Conservation (phyloP, 2,888 invertebrate species). For the Labia minor region DNA sequence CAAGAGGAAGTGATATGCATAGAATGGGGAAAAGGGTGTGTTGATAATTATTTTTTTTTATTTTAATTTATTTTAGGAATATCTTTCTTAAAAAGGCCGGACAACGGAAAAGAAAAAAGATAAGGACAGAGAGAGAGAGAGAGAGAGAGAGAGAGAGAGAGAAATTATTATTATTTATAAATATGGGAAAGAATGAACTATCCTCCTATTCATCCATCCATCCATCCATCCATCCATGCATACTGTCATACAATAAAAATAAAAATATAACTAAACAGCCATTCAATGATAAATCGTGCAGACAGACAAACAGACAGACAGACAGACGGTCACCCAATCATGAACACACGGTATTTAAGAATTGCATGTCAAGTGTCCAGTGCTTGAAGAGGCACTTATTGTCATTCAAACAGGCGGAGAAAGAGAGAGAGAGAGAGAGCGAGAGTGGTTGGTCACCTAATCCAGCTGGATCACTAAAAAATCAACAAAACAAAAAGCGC, state of each 20-base stretch:
- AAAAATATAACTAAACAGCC: no score
- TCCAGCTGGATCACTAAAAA: background rate
- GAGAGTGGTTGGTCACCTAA: background rate
- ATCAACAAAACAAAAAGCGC: background rate
- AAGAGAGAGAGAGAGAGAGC: background rate
- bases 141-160: no score
- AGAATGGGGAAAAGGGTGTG: no score
- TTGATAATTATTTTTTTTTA: no score
- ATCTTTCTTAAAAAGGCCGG: no score
- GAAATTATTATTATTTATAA: no score
- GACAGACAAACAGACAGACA: background rate
- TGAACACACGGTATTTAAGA: slow-evolving; percentile 3
- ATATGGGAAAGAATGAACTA: no score
- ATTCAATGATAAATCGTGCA: background rate
- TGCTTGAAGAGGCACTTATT: slow-evolving; percentile 1
- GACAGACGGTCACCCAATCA: background rate
- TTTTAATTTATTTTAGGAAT: no score
- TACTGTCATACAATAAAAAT: background rate
- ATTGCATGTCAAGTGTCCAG: slow-evolving; percentile 13
- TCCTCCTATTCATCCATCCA: no score
- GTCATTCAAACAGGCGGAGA: background rate
- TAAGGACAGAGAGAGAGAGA: no score
- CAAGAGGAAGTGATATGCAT: no score
- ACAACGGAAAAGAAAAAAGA: no score
- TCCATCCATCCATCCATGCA: background rate